Base-by-base conservation (phyloP, 2,113 vertebrate genomes). In the Cyrtonyx montezumae region DNA sequence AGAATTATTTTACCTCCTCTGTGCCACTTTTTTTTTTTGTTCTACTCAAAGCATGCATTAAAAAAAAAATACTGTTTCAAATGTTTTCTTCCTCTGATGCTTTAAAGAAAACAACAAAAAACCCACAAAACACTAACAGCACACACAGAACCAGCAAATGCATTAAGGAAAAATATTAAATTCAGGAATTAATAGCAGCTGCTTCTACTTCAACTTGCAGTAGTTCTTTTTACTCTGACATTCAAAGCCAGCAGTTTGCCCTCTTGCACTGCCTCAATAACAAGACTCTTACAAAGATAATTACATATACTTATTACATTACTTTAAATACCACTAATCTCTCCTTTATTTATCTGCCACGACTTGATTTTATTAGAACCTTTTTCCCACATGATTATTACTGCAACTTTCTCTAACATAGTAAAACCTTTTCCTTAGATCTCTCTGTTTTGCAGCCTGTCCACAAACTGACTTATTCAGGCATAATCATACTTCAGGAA, bases 321-420 rank as follows among this genome's bases (percentile, higher is more conserved):
- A 94, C 59, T 79, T 88, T 84, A 96, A 94, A 85, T 63, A 87
- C 15, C 8, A 43, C 10, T 74, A 85, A 91, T 61, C 18, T 83
- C 40, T 59, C 42, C 55, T 95, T 89, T 80, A 85, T 87, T 94
- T 87, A 70, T 87, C 42, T 93, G 22, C 32, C 32, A 61, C 8
- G 11, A 85, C 34, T 77, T 53, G 28, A 74, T 59, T 49, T 43
- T 55, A 84, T 79, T 84, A 82, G 19, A 67, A 3, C 1, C 18
- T 20, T 86, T 16, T 34, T 85, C 84, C 48, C 59, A 30, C 12
- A 28, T 74, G 85, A 51, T 16, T 84, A 92, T 37, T 69, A 79
- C 19, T 67, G 34, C 36, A 87, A 67, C 23, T 9, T 62, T 69
- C 8, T 49, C 28, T 49, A 81, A 25, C 61, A 22, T 3, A 53